Evolutionary conservation across 2,888 invertebrate genomes (phyloP).

Genomic region (Acholoe squamosa): DNA sequence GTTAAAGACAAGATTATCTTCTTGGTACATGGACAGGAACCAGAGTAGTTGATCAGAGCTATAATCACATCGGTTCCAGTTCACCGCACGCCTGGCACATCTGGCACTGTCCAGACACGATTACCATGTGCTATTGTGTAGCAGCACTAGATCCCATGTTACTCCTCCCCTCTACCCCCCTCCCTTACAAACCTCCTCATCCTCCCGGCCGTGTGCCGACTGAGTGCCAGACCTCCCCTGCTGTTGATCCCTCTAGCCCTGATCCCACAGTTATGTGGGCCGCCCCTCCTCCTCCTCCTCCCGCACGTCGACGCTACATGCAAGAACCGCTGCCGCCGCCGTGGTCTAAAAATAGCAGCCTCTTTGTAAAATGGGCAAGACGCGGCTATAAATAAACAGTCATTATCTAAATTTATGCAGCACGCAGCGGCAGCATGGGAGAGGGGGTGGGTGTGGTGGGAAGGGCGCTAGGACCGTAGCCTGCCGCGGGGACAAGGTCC

Average conservation of each 20-base stretch:
- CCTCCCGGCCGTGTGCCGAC: too few relatives aligned
- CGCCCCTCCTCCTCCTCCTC: not conserved
- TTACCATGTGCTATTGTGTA: too few relatives aligned
- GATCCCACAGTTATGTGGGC: not conserved
- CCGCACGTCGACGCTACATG: not conserved
- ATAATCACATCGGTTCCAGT: too few relatives aligned
- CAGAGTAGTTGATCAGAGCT: too few relatives aligned
- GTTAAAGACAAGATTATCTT: too few relatives aligned
- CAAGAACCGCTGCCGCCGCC: slow-evolving; percentile 37
- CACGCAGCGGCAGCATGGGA: not conserved
- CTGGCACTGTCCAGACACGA: not conserved
- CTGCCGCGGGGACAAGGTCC: not conserved
- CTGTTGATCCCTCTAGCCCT: too few relatives aligned
- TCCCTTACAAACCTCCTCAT: not conserved
- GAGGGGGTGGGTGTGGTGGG: not conserved
- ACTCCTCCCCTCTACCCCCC: not conserved
- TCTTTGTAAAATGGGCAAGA: slow-evolving; percentile 24
- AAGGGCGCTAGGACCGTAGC: not conserved
- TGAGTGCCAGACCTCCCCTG: too few relatives aligned
- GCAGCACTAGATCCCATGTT: not conserved
- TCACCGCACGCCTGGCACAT: too few relatives aligned
- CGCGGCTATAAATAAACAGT: slow-evolving; percentile 14
- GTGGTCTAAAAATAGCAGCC: slow-evolving; percentile 26
- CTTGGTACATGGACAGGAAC: too few relatives aligned
- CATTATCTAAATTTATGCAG: slow-evolving; percentile 57